phyloP scores from a whole-genome alignment of 2,797 vertebrate species.

The Glossophaga mutica region DNA sequence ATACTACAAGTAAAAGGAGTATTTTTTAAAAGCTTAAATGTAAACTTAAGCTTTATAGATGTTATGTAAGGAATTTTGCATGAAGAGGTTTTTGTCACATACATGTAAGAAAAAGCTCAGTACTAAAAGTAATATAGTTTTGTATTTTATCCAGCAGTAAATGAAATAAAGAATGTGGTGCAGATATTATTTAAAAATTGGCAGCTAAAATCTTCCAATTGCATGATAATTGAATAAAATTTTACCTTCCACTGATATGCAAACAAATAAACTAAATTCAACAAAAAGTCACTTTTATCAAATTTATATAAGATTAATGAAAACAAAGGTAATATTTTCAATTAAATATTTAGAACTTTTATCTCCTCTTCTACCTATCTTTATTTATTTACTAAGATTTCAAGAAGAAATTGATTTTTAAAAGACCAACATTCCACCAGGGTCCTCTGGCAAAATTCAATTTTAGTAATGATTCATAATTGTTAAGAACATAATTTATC shows the following conservation, averaged over 20 bases:
- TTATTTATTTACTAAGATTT: constrained; percentile 39
- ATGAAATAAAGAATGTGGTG: background rate
- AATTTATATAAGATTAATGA: constrained; percentile 34
- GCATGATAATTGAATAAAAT: background rate
- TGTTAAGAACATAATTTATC: constrained; percentile 56
- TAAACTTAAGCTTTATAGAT: background rate
- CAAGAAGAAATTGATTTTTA: constrained; percentile 34
- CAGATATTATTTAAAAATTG: background rate
- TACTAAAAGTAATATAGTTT: background rate
- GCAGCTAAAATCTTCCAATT: background rate
- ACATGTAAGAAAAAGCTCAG: background rate
- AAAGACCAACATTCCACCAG: constrained; percentile 16
- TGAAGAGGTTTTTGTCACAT: background rate
- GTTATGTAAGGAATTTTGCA: background rate
- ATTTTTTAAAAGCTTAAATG: background rate
- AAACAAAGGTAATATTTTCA: constrained; percentile 48
- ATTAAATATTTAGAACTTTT: constrained; percentile 38
- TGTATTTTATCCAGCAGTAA: background rate
- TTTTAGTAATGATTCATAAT: constrained; percentile 57
- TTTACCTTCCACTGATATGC: background rate
- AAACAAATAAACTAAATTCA: constrained; percentile 22
- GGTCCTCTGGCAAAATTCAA: constrained; percentile 47
- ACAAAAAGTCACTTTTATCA: background rate
- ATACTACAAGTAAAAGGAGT: background rate
- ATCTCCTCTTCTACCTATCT: background rate